Conservation (phyloP, 2,797 vertebrate genomes). For the Chiroxiphia lanceolata region DNA sequence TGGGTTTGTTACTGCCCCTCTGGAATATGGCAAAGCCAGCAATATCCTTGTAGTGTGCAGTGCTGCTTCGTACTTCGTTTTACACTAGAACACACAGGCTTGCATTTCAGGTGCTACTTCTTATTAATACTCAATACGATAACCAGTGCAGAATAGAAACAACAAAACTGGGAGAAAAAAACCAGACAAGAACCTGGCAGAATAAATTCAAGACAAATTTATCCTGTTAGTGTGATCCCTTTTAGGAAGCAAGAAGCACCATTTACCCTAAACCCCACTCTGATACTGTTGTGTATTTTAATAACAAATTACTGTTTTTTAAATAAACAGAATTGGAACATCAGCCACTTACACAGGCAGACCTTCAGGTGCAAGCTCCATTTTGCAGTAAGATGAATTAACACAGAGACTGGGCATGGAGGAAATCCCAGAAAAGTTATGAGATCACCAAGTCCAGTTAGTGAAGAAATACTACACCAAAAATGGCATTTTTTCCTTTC, state of each 20-base stretch:
- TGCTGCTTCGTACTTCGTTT: background rate
- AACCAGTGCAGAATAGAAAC: background rate
- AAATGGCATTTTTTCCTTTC: background rate
- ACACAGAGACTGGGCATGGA: background rate
- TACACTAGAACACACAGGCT: background rate
- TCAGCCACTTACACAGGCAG: background rate
- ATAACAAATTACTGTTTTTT: background rate
- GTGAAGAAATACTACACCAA: background rate
- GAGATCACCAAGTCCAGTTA: background rate
- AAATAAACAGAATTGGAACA: background rate
- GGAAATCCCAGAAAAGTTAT: background rate
- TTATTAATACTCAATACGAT: background rate
- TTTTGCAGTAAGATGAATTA: background rate
- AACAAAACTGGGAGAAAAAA: background rate
- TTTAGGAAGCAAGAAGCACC: background rate
- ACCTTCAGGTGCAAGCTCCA: background rate
- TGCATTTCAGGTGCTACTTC: constrained; percentile 7
- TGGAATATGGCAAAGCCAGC: background rate
- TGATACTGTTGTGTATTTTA: background rate
- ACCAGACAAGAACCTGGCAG: background rate
- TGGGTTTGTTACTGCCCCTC: background rate
- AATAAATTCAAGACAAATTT: constrained; percentile 4
- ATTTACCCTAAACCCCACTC: background rate
- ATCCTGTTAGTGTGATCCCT: background rate
- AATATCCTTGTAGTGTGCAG: background rate